Conservation (phyloP, 2,797 vertebrate genomes). For the Oceanodroma leucorhoa region DNA sequence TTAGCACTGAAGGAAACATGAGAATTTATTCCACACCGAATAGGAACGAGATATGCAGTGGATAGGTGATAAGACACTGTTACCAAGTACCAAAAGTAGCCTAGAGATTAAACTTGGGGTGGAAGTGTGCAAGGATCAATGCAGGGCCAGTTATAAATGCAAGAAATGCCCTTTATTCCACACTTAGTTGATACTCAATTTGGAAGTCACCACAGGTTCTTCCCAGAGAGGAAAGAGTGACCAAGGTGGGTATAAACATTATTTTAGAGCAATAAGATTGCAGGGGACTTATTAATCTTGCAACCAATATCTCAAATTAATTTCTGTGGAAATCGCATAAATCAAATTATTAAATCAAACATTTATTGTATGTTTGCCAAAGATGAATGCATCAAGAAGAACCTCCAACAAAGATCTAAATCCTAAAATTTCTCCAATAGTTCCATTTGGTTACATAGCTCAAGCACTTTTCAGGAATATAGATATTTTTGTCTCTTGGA, state of each 20-base stretch:
- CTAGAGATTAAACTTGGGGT: background rate
- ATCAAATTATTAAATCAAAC: background rate
- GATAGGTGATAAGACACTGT: background rate
- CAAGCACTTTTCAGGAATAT: background rate
- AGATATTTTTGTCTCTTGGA: background rate
- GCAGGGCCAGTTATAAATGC: background rate
- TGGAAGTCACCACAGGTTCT: background rate
- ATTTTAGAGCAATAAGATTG: background rate
- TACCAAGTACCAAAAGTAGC: background rate
- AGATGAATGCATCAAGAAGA: background rate
- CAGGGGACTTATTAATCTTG: background rate
- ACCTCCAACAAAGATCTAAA: background rate
- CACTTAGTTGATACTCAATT: background rate
- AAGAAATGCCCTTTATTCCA: background rate
- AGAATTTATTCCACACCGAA: background rate
- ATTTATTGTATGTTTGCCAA: background rate
- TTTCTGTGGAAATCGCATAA: background rate
- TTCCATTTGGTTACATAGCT: background rate
- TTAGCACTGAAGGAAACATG: background rate
- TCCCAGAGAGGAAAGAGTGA: background rate
- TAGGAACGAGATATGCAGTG: background rate
- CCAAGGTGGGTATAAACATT: background rate
- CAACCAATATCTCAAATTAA: background rate
- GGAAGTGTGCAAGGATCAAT: background rate
- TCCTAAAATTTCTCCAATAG: background rate